A percentile compares a stretch with the other conserved stretches of the same genome.
Evolutionary conservation across 2,888 invertebrate species (phyloP).

Genomic region (Phengaris alcon): DNA sequence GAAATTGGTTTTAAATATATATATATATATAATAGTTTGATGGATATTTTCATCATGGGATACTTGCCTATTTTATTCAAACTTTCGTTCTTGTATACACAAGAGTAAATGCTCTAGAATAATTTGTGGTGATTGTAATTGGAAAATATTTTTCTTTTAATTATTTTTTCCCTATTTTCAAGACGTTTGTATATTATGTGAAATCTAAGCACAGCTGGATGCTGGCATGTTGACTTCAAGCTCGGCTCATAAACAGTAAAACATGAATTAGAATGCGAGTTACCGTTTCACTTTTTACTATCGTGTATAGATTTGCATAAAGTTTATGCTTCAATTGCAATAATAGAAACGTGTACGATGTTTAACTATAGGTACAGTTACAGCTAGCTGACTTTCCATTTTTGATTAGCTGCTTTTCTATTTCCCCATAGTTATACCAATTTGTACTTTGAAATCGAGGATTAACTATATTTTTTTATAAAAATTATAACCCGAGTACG

Average conservation of each 20-base stretch:
- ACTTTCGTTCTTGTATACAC: too few species aligned
- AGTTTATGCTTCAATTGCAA: constrained; percentile 25
- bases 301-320: constrained; percentile 17
- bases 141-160: too few species aligned
- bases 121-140: too few species aligned
- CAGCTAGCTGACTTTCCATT: neutral
- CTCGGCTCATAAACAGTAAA: constrained; percentile 3
- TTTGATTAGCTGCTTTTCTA: neutral
- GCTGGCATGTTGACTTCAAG: neutral
- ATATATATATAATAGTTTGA: too few species aligned
- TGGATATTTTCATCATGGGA: too few species aligned
- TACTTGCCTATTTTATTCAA: too few species aligned
- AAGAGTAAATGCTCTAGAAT: too few species aligned
- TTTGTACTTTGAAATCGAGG: neutral
- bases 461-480: too few species aligned
- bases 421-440: neutral
- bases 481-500: too few species aligned
- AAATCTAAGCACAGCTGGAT: neutral
- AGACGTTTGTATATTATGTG: too few species aligned
- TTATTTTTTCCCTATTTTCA: too few species aligned
- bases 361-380: neutral
- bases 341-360: neutral
- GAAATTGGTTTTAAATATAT: too few species aligned
- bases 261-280: constrained; percentile 33
- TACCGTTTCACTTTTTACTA: constrained; percentile 40